Percentiles rank a stretch among this genome's conserved stretches.
phyloP scores from a whole-genome alignment of 2,888 invertebrate species.

The Euzophera pinguis region DNA sequence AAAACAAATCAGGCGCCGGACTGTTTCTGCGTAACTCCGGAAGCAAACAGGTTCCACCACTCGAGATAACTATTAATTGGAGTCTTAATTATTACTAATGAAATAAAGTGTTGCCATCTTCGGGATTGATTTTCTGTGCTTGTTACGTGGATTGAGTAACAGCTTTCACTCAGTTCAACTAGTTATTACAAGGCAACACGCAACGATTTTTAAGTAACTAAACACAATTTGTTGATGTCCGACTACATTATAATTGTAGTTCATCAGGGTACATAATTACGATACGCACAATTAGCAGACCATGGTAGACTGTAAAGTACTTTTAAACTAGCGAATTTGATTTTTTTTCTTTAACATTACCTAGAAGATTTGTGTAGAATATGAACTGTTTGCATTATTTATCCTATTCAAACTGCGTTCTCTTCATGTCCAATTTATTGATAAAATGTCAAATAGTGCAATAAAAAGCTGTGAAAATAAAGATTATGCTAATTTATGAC shows the following conservation, averaged over 20 bases:
- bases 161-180: constrained; percentile 61
- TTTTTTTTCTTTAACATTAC: too few species aligned
- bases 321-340: too few species aligned
- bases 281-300: constrained; percentile 6
- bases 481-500: too few species aligned
- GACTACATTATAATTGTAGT: constrained; percentile 29
- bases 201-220: constrained; percentile 65
- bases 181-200: constrained; percentile 62
- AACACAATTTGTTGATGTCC: constrained; percentile 38
- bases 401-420: too few species aligned
- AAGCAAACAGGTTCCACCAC: constrained; percentile 67
- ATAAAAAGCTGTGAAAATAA: too few species aligned
- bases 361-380: too few species aligned
- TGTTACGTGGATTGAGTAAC: constrained; percentile 64
- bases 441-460: too few species aligned
- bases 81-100: constrained; percentile 66
- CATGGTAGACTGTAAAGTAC: not conserved
- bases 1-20: constrained; percentile 49
- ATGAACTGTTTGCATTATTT: too few species aligned
- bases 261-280: constrained; percentile 14
- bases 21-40: constrained; percentile 73
- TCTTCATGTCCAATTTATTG: too few species aligned
- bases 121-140: constrained; percentile 41
- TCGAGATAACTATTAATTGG: constrained; percentile 65
- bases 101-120: constrained; percentile 42